Percentiles rank a stretch among this genome's conserved stretches.
These are phyloP conservation scores for Heliocidaris tuberculata DNA, from an alignment of 35 echinoderm and acorn worm species.

Conservation along the genomic window DNA sequence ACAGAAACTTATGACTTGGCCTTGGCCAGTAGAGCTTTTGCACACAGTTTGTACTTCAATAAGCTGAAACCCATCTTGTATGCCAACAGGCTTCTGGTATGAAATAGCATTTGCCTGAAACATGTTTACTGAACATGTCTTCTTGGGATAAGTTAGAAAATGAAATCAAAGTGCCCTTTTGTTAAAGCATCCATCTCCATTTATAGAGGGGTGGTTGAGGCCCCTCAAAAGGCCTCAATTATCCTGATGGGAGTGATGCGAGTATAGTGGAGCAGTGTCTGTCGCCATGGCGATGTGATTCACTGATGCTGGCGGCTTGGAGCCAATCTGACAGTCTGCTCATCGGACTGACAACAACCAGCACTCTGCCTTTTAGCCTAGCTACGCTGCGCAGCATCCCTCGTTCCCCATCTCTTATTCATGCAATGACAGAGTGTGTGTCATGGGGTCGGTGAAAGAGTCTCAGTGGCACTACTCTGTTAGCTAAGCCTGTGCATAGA, in stretches of 20 bases:
- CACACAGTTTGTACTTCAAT: not conserved
- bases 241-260: not conserved
- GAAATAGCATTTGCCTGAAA: not conserved
- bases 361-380: not conserved
- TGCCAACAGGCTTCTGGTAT: not conserved
- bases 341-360: not conserved
- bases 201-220: not conserved
- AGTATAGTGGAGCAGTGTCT: not conserved
- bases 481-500: not conserved
- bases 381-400: not conserved
- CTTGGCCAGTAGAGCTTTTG: not conserved
- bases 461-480: no score
- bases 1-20: not conserved
- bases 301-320: not conserved
- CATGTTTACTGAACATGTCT: not conserved
- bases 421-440: not conserved
- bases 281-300: not conserved
- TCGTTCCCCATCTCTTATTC: not conserved
- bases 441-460: not conserved
- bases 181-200: not conserved
- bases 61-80: not conserved
- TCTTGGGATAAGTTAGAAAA: not conserved
- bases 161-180: not conserved
- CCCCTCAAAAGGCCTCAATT: not conserved
- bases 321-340: not conserved